Conservation (phyloP, 2,797 vertebrate genomes). For the Phrynocephalus forsythii region DNA sequence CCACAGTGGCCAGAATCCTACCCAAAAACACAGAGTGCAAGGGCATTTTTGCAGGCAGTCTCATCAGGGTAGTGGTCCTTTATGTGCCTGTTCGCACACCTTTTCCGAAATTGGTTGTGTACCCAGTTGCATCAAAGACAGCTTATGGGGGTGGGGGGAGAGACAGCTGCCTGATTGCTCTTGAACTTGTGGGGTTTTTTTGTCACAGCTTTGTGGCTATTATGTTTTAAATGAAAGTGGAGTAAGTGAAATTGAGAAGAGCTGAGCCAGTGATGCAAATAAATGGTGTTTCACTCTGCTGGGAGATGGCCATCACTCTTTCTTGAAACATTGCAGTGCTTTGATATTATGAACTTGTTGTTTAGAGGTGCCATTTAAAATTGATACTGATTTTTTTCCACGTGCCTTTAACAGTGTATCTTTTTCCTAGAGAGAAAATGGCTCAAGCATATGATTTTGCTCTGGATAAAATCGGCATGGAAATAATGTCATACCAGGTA, state of each 20-base stretch:
- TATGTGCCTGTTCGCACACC: background rate
- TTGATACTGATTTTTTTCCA: background rate
- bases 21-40: background rate
- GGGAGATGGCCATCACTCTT: background rate
- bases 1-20: no score
- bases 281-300: no score
- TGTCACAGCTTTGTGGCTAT: no score
- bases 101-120: no score
- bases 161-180: no score
- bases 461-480: constrained; percentile 99
- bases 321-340: background rate
- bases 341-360: background rate
- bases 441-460: constrained; percentile 99
- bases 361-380: background rate
- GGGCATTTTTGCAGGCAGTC: background rate
- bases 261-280: no score
- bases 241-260: no score
- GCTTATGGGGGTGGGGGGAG: no score
- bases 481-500: constrained; percentile 99
- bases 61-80: background rate
- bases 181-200: no score
- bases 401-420: background rate
- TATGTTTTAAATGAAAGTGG: no score
- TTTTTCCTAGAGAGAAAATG: constrained; percentile 94
- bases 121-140: no score